A percentile compares a stretch with the other conserved stretches of the same genome.
These are phyloP conservation scores for Papilio polytes DNA, from an alignment of 1,140 invertebrate genomes.

Conservation along the genomic window DNA sequence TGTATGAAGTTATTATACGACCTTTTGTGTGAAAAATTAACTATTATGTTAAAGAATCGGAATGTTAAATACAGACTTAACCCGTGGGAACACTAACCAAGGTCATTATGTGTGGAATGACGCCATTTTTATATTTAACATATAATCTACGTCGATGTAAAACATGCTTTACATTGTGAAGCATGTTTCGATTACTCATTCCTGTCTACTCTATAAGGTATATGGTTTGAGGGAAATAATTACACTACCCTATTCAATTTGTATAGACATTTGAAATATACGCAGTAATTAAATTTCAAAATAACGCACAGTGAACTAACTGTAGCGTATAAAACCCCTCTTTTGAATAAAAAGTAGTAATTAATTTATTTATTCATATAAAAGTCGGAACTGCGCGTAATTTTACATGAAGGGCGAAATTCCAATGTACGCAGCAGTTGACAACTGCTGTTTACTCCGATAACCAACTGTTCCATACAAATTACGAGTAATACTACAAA, in stretches of 20 bases:
- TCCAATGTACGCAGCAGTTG: too few relatives aligned
- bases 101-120: not conserved
- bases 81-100: constrained; percentile 18
- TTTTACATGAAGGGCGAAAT: too few relatives aligned
- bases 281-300: too few relatives aligned
- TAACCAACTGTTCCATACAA: too few relatives aligned
- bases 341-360: not conserved
- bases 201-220: not conserved
- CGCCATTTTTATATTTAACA: not conserved
- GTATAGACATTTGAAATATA: too few relatives aligned
- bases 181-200: not conserved
- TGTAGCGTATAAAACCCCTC: not conserved
- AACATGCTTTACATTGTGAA: not conserved
- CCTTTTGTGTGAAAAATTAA: not conserved
- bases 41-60: not conserved
- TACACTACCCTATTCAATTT: too few relatives aligned
- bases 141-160: not conserved
- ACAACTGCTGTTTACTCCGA: too few relatives aligned
- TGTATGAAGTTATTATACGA: not conserved
- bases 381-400: not conserved
- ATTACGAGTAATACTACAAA: too few relatives aligned
- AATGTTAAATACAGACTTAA: constrained; percentile 11
- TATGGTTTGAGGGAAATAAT: too few relatives aligned
- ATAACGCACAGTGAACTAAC: too few relatives aligned
- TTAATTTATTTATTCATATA: not conserved